A percentile compares a stretch with the other conserved stretches of the same genome.
phyloP scores from a whole-genome alignment of 2,113 vertebrate species.

The Abramis brama region DNA sequence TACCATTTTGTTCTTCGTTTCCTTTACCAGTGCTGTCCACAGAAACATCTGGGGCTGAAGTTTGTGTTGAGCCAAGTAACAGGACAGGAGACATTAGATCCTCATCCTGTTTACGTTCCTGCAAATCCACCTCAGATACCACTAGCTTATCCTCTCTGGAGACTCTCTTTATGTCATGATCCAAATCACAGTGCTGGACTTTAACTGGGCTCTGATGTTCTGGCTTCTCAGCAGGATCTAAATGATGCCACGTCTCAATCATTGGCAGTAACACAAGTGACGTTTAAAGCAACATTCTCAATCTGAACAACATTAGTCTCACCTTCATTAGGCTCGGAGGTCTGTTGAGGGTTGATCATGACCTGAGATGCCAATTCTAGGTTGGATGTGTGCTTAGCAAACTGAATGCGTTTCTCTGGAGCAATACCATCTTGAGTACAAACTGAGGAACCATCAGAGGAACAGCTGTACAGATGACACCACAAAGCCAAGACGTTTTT shows the following conservation, averaged over 20 bases:
- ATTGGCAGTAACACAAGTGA: neutral
- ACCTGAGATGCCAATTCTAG: constrained; percentile 22
- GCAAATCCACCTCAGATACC: neutral
- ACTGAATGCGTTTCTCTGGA: constrained; percentile 13
- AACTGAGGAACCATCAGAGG: neutral
- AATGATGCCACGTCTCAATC: neutral
- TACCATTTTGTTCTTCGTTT: neutral
- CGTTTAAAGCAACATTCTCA: neutral
- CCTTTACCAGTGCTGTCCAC: neutral
- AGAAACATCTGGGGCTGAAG: neutral
- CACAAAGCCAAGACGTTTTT: neutral
- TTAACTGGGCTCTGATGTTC: neutral
- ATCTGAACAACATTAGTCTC: neutral
- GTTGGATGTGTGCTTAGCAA: constrained; percentile 32
- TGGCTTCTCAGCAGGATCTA: constrained; percentile 15
- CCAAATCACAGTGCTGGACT: neutral
- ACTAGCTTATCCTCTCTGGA: neutral
- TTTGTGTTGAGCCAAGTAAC: neutral
- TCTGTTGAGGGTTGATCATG: neutral
- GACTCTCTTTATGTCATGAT: neutral
- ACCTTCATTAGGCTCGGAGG: constrained; percentile 21
- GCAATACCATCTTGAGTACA: neutral
- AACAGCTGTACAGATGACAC: neutral
- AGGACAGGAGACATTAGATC: neutral
- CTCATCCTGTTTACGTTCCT: neutral